phyloP scores from a whole-genome alignment of 1,140 invertebrate genomes.

The Ips typographus region DNA sequence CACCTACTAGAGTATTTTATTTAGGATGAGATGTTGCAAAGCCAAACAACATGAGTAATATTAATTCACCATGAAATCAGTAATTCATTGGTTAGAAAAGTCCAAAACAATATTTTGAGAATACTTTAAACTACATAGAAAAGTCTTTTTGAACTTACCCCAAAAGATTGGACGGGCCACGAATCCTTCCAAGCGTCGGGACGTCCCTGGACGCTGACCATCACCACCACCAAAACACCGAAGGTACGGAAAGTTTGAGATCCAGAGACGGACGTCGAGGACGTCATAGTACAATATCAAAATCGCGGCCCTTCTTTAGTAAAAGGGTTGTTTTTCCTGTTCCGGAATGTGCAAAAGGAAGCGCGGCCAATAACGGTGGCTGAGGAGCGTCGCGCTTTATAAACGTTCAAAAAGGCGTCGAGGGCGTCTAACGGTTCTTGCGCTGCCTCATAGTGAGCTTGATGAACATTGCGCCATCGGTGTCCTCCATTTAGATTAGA shows the following conservation, averaged over 20 bases:
- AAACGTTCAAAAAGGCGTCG: conserved; percentile 23
- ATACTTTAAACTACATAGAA: too few relatives aligned
- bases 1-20: too few relatives aligned
- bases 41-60: too few relatives aligned
- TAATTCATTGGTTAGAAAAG: too few relatives aligned
- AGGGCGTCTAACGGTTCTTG: conserved; percentile 27
- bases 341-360: conserved; percentile 13
- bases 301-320: not conserved
- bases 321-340: not conserved
- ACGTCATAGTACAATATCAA: conserved; percentile 12
- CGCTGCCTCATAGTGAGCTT: conserved; percentile 12
- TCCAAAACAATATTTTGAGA: too few relatives aligned
- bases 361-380: conserved; percentile 23
- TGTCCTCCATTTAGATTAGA: not conserved
- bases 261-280: not conserved
- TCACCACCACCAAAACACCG: conserved; percentile 7
- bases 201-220: conserved; percentile 6
- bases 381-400: conserved; percentile 28
- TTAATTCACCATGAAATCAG: too few relatives aligned
- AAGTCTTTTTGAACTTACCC: conserved; percentile 1
- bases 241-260: conserved; percentile 9
- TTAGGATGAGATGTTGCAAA: too few relatives aligned
- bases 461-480: too few relatives aligned
- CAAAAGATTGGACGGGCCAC: conserved; percentile 2
- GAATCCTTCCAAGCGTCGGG: conserved; percentile 20